Evolutionary conservation across 1,140 invertebrate genomes (phyloP).

Genomic region (Oryzaephilus surinamensis): DNA sequence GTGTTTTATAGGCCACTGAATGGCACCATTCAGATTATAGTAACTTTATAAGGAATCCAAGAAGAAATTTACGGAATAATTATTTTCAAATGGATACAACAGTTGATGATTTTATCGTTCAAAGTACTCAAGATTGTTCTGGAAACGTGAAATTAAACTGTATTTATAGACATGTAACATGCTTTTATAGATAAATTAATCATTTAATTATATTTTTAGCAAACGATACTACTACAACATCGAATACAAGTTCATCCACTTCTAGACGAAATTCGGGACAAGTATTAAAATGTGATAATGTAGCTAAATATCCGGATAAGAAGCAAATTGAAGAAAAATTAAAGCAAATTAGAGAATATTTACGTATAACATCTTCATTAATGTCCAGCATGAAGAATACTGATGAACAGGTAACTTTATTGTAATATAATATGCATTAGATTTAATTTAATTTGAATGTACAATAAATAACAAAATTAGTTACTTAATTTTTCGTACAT

Average conservation of each 20-base stretch:
- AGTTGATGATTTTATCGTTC: no score
- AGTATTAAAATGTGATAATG: conserved; percentile 33
- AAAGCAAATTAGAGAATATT: conserved; percentile 36
- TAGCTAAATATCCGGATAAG: conserved; percentile 35
- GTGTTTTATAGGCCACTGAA: conserved; percentile 3
- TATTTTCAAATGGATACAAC: conserved; percentile 18
- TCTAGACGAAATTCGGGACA: conserved; percentile 29
- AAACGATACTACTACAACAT: conserved; percentile 13
- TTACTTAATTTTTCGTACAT: conserved; percentile 7
- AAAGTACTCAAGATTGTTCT: no score
- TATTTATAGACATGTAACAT: no score
- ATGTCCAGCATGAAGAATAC: conserved; percentile 35
- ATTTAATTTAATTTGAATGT: conserved; percentile 3
- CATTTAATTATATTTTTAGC: conserved; percentile 8
- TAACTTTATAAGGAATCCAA: conserved; percentile 15
- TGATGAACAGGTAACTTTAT: conserved; percentile 34
- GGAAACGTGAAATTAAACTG: no score
- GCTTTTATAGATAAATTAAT: conserved; percentile 3
- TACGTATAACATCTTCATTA: conserved; percentile 34
- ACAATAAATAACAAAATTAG: conserved; percentile 2
- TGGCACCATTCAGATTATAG: conserved; percentile 11
- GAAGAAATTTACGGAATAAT: conserved; percentile 15
- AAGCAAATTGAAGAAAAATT: conserved; percentile 36
- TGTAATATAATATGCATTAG: neutral
- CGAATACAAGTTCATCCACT: conserved; percentile 19